These are phyloP conservation scores for Caenorhabditis sp. DNA, from an alignment of 2,888 invertebrate genomes.

Conservation along the genomic window DNA sequence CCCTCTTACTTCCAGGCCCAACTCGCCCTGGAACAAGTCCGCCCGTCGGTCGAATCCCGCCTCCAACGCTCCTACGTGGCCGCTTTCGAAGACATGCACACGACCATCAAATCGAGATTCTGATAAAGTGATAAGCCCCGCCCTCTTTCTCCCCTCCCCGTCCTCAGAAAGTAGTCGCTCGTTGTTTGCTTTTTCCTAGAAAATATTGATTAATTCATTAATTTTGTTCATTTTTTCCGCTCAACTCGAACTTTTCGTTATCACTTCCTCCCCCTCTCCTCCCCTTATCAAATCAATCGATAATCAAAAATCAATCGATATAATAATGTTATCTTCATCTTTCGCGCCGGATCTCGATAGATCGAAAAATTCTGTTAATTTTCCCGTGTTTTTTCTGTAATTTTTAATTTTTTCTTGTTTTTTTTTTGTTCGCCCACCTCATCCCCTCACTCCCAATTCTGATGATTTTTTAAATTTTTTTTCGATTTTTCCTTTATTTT, in stretches of 20 bases:
- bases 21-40: slow-evolving; percentile 28
- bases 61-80: slow-evolving; percentile 48
- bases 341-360: not conserved
- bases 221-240: too few species aligned
- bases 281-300: not conserved
- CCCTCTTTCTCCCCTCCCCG: not conserved
- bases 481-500: too few species aligned
- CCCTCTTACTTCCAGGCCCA: too few species aligned
- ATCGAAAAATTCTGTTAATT: too few species aligned
- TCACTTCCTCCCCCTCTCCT: not conserved
- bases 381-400: too few species aligned
- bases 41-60: slow-evolving; percentile 43
- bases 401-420: too few species aligned
- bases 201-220: too few species aligned
- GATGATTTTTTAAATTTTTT: too few species aligned
- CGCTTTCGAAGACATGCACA: slow-evolving; percentile 60
- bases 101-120: slow-evolving; percentile 54
- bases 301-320: not conserved
- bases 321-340: slow-evolving; percentile 1
- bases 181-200: not conserved
- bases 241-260: too few species aligned
- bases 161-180: not conserved
- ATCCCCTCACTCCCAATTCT: too few species aligned
- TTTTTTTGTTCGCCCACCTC: too few species aligned
- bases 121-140: slow-evolving; percentile 13